Evolutionary conservation across 2,797 vertebrate genomes (phyloP).

Genomic region (Clamator glandarius): DNA sequence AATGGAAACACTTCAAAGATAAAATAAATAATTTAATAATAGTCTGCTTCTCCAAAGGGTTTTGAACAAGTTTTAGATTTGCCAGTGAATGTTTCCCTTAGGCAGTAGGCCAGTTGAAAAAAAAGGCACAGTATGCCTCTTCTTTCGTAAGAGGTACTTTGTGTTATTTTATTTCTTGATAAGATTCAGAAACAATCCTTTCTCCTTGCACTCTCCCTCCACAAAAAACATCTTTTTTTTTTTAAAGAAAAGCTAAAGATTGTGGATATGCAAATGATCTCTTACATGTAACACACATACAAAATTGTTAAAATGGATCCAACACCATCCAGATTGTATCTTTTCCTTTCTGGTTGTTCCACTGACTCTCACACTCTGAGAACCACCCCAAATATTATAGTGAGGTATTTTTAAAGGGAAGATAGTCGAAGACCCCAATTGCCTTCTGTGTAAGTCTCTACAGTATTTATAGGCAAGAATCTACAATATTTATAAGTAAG

Average conservation of each 20-base stretch:
- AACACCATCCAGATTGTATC: neutral
- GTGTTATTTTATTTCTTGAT: slow-evolving; percentile 55
- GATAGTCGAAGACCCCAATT: neutral
- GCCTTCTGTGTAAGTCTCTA: neutral
- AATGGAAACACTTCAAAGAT: slow-evolving; percentile 73
- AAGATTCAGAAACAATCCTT: slow-evolving; percentile 48
- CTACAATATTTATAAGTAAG: neutral
- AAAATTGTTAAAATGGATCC: neutral
- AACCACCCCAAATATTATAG: neutral
- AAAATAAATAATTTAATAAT: slow-evolving; percentile 75
- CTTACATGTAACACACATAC: neutral
- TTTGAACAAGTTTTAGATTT: slow-evolving; percentile 73
- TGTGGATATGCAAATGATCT: neutral
- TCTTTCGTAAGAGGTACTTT: slow-evolving; percentile 29
- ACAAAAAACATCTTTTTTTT: neutral
- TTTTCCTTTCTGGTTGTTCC: slow-evolving; percentile 10
- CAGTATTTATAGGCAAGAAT: neutral
- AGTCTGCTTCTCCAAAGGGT: slow-evolving; percentile 63
- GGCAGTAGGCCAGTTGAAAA: slow-evolving; percentile 61
- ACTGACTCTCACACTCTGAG: neutral
- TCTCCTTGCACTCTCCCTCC: neutral
- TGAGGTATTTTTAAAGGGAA: neutral
- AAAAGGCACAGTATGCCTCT: slow-evolving; percentile 38
- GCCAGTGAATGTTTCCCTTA: slow-evolving; percentile 67
- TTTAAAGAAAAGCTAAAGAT: neutral